Base-by-base conservation (phyloP, 1,140 invertebrate species). In the Drosophila ercepeae region DNA sequence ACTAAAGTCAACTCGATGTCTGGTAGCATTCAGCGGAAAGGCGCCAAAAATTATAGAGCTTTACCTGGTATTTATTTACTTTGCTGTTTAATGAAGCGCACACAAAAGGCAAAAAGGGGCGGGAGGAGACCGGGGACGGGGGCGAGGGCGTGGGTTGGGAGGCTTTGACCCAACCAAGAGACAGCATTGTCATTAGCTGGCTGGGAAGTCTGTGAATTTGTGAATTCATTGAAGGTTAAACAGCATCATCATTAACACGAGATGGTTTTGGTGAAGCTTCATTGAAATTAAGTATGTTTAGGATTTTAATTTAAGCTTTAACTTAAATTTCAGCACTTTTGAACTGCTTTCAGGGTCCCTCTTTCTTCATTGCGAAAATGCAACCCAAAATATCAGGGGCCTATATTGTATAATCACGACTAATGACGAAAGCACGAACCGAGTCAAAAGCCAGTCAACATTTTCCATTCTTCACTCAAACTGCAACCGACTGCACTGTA, bases 321-420 rank as follows among this genome's bases (percentile, higher is more conserved):
- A n/a, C n/a, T n/a, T n/a, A 25, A 13, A 6, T 13, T 9, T 8
- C 13, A 2, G 29, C 6, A 32, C n/a, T 21, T 27, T 16, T 13
- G n/a, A n/a, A n/a, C n/a, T n/a, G 27, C 27, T 27, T 27, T 27
- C 9, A 11, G 29, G 11, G 1, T 39, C 36, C 14, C 16, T 16
- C 14, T 39, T n/a, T n/a, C n/a, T n/a, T 39, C 13, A 39, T 13
- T 32, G 9, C 11, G 9, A n/a, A 32, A 32, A 4, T 32, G 29
- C 29, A 32, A 11, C 2, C 11, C 0, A n/a, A n/a, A n/a, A n/a
- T 34, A 13, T 46, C 23, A 41, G 45, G 16, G 58, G 53, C 60
- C 86, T 86, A 79, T 75, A 79, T 83, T 86, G 75, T 75, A 79
- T 83, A 83, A 83, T 86, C 60, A 57, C 46, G 50, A 55, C 57